Conservation (phyloP, 1,140 invertebrate species). For the Microplitis demolitor region DNA sequence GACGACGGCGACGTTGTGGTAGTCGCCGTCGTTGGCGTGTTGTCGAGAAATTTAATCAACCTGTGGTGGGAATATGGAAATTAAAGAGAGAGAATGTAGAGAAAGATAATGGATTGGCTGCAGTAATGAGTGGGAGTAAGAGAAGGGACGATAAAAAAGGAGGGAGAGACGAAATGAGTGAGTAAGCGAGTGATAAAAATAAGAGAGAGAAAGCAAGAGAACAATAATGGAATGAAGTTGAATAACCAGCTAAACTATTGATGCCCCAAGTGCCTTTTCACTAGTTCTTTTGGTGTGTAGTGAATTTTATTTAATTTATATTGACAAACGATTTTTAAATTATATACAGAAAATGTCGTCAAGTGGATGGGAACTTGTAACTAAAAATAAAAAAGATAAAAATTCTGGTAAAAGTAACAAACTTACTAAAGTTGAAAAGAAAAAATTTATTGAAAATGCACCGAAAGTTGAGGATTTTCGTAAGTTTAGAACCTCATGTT, state of each 20-base stretch:
- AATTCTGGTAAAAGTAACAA: conserved; percentile 61
- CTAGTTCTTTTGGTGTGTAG: not conserved
- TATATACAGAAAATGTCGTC: conserved; percentile 63
- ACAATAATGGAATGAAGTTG: conserved; percentile 20
- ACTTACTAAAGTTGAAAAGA: conserved; percentile 66
- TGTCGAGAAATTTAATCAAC: too few relatives aligned
- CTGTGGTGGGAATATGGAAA: too few relatives aligned
- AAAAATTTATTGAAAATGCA: conserved; percentile 64
- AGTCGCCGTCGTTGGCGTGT: too few relatives aligned
- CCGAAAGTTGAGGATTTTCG: conserved; percentile 71
- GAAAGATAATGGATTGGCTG: too few relatives aligned
- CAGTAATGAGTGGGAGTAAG: too few relatives aligned
- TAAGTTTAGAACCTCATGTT: conserved; percentile 50
- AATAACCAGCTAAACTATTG: conserved; percentile 32
- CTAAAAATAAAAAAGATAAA: conserved; percentile 73
- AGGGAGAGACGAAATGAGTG: not conserved
- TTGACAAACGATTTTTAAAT: not conserved
- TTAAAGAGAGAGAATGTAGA: too few relatives aligned
- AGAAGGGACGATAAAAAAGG: too few relatives aligned
- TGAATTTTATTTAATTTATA: conserved; percentile 20
- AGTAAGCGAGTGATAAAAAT: not conserved
- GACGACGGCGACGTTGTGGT: not conserved
- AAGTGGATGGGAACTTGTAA: conserved; percentile 79
- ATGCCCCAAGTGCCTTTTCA: conserved; percentile 1
- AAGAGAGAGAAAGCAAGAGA: too few relatives aligned